Evolutionary conservation across 2,888 invertebrate genomes (phyloP).

Genomic region (Chymomyza procnemis): DNA sequence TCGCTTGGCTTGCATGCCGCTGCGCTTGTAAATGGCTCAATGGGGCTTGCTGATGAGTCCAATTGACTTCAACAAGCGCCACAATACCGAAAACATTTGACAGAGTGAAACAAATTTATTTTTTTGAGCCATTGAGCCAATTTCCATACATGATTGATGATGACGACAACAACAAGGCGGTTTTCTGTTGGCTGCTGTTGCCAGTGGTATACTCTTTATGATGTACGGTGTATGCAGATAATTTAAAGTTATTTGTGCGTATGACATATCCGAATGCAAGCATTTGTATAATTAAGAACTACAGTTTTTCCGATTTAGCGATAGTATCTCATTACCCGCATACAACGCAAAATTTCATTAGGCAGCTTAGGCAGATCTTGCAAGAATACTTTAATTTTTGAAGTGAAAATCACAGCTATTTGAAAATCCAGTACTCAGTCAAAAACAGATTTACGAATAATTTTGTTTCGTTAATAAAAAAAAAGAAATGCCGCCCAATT

Average conservation of each 20-base stretch:
- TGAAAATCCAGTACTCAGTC: too few species aligned
- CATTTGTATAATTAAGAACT: too few species aligned
- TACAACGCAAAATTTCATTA: too few species aligned
- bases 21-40: background rate
- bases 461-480: too few species aligned
- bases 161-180: background rate
- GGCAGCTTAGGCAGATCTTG: too few species aligned
- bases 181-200: slow-evolving; percentile 10
- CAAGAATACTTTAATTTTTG: too few species aligned
- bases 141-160: slow-evolving; percentile 47
- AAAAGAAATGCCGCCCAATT: too few species aligned
- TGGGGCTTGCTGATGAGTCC: background rate
- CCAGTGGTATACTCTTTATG: background rate
- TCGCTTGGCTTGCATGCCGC: slow-evolving; percentile 26
- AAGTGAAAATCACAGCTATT: too few species aligned
- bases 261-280: background rate
- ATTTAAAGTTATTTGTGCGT: too few species aligned
- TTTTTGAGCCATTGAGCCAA: slow-evolving; percentile 31
- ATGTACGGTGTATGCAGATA: background rate
- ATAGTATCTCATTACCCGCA: too few species aligned
- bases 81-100: background rate
- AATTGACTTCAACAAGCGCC: background rate
- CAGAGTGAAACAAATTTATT: slow-evolving; percentile 31
- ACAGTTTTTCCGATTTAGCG: too few species aligned
- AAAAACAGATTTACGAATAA: too few species aligned